phyloP scores from a whole-genome alignment of 2,888 invertebrate genomes.

The Drosophila birchii region DNA sequence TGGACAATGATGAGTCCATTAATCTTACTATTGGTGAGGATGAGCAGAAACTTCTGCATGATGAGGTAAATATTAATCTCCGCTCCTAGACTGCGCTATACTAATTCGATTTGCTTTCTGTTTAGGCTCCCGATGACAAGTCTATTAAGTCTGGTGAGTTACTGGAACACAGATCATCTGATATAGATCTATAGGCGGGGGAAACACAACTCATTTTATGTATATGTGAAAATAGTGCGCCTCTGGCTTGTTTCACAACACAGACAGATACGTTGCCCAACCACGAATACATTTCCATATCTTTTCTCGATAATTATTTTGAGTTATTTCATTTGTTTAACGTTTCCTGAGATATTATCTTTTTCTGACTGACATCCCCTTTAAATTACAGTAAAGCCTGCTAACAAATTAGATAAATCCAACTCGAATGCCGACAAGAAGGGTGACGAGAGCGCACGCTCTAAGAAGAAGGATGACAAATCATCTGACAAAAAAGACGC shows the following conservation, averaged over 20 bases:
- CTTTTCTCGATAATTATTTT: not conserved
- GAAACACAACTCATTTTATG: not conserved
- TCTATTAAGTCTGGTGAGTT: slow-evolving; percentile 86
- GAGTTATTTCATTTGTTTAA: not conserved
- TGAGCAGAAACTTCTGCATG: slow-evolving; percentile 90
- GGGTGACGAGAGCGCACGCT: slow-evolving; percentile 61
- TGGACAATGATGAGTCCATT: slow-evolving; percentile 91
- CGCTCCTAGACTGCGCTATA: not conserved
- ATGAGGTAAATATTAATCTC: slow-evolving; percentile 87
- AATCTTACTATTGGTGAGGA: slow-evolving; percentile 93
- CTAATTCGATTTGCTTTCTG: slow-evolving; percentile 3
- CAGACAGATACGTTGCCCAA: not conserved
- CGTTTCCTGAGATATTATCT: not conserved
- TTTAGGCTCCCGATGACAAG: slow-evolving; percentile 86
- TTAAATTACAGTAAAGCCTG: slow-evolving; percentile 61
- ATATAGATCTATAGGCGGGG: not conserved
- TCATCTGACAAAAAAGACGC: slow-evolving; percentile 86
- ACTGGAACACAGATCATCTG: not conserved
- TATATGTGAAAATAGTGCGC: not conserved
- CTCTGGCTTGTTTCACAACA: not conserved
- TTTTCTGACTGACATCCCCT: not conserved
- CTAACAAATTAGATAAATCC: slow-evolving; percentile 59
- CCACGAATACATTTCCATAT: slow-evolving; percentile 7
- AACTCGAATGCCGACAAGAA: slow-evolving; percentile 75
- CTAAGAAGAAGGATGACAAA: slow-evolving; percentile 84